These are phyloP conservation scores for Chionoecetes opilio DNA, from an alignment of 1,140 invertebrate genomes.

Conservation along the genomic window DNA sequence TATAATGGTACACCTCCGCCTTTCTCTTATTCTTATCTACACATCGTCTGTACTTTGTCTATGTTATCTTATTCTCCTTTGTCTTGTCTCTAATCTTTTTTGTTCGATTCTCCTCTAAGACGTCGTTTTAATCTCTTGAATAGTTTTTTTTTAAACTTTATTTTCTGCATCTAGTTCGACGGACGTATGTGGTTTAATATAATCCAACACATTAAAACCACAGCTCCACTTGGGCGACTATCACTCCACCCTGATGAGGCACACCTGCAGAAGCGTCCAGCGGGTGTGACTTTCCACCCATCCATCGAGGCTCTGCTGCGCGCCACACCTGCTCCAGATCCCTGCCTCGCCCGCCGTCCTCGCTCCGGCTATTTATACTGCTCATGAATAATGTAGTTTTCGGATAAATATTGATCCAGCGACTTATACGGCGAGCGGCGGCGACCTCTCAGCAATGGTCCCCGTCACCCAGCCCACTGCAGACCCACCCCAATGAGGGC, in stretches of 20 bases:
- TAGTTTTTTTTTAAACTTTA: too few species aligned
- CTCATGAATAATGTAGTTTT: conserved; percentile 31
- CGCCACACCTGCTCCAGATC: background rate
- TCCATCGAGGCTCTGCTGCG: background rate
- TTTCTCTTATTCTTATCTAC: background rate
- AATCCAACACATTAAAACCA: background rate
- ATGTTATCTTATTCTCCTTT: background rate
- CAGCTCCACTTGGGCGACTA: background rate
- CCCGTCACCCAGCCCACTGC: background rate
- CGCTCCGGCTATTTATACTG: background rate
- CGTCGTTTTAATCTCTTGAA: too few species aligned
- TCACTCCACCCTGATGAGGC: background rate
- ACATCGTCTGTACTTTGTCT: background rate
- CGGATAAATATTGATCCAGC: background rate
- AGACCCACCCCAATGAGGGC: background rate
- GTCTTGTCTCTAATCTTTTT: background rate
- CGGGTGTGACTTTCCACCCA: background rate
- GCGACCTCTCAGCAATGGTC: background rate
- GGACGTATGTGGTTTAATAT: too few species aligned
- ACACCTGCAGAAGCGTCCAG: background rate
- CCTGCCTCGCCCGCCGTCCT: background rate
- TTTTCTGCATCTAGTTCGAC: too few species aligned
- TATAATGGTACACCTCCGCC: too few species aligned
- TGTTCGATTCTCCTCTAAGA: background rate
- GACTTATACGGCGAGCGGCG: background rate